Base-by-base conservation (phyloP, 1,140 invertebrate species). In the Cotesia vestalis region DNA sequence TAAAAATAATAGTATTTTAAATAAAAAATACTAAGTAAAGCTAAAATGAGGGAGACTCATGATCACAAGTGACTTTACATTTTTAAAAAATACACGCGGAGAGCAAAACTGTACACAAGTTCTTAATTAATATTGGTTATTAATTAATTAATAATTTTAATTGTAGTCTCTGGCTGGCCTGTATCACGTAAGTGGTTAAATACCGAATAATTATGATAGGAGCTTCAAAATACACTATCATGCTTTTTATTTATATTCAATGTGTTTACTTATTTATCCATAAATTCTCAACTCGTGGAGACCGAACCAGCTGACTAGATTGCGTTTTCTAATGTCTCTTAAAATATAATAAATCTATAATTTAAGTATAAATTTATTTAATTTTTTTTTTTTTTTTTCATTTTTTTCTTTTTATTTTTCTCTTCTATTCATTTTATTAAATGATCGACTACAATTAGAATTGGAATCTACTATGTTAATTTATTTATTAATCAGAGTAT, bases 221-320 rank as follows among this genome's bases (percentile, higher is more conserved):
- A 6, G 11, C 4, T 46, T 46, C 11, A 46, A 46, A 46, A 46
- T 46, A 46, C 40, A 35, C 66, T 40, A 59, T 38, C 57, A 52
- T 27, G n/a, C 40, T 17, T 70, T 51, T 12, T 52, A 12, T 63
- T 40, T 69, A 34, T 40, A 59, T 27, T 72, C 57, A 8, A 55
- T 40, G 35, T n/a, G 8, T 9, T 14, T 36, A 38, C 55, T 60
- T 11, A 60, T 61, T 74, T 64, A 73, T 12, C 62, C 46, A 76
- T 72, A 75, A 71, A 63, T 69, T 75, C 57, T 74, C 68, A 61
- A 75, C 73, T 74, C 75, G 76, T 80, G 77, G 76, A 81, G 77
- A 9, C 77, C 77, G 76, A 76, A 75, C 78, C 77, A 78, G 79
- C 81, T 86, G 84, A 86, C 84, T 86, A 86, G 84, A 86, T 84